Evolutionary conservation across 2,113 vertebrate species (phyloP).

Genomic region (Sitta europaea): DNA sequence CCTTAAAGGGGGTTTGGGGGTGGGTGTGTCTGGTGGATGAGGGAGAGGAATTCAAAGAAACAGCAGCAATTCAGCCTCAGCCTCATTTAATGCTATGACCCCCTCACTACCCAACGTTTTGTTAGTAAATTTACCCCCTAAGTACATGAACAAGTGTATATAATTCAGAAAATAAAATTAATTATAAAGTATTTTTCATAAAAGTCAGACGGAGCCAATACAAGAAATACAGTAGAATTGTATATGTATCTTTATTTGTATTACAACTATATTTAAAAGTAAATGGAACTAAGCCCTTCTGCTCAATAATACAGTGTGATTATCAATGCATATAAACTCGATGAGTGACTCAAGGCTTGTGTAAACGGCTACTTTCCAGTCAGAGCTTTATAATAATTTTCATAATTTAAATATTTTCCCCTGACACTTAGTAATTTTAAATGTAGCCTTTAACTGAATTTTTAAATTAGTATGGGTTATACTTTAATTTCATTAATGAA

Average conservation of each 20-base stretch:
- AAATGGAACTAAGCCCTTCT: background rate
- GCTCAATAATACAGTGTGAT: background rate
- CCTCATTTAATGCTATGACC: background rate
- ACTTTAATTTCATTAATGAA: constrained; percentile 54
- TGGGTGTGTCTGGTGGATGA: background rate
- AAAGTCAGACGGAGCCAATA: background rate
- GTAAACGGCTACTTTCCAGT: background rate
- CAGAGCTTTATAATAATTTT: constrained; percentile 34
- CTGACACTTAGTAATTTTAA: constrained; percentile 40
- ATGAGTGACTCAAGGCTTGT: background rate
- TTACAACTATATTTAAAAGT: background rate
- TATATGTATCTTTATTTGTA: background rate
- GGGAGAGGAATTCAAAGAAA: background rate
- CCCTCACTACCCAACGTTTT: background rate
- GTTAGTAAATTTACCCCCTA: background rate
- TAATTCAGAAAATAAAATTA: background rate
- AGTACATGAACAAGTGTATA: background rate
- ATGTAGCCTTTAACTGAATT: constrained; percentile 53
- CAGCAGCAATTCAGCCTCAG: background rate
- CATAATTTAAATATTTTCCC: constrained; percentile 43
- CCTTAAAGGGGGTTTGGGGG: background rate
- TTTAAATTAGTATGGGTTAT: constrained; percentile 38
- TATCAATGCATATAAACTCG: background rate
- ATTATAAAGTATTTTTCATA: background rate
- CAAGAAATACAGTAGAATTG: background rate